Percentiles rank a stretch among this genome's conserved stretches.
Conservation (phyloP, 2,113 vertebrate species). For the Macrotus californicus region DNA sequence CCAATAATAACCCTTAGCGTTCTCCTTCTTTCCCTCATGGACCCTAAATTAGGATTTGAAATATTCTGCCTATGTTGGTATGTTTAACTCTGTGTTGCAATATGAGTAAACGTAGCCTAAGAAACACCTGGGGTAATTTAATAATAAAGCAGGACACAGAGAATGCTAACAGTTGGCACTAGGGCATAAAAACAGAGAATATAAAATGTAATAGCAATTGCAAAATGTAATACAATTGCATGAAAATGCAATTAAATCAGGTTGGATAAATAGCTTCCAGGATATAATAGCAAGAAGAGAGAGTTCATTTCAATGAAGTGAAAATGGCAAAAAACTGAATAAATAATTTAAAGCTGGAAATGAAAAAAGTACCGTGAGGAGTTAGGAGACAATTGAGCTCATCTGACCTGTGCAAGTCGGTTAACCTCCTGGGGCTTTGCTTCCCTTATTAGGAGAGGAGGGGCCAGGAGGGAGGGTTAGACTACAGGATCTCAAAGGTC, state of each 20-base stretch:
- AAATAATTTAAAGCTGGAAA: conserved; percentile 74
- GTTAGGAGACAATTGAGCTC: conserved; percentile 70
- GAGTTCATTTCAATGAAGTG: conserved; percentile 74
- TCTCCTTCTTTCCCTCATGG: neutral
- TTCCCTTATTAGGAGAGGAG: conserved; percentile 55
- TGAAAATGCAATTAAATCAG: conserved; percentile 74
- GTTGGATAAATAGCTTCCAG: conserved; percentile 74
- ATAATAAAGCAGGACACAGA: conserved; percentile 64
- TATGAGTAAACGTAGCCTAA: conserved; percentile 48
- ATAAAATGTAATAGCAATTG: conserved; percentile 71
- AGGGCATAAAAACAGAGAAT: conserved; percentile 68
- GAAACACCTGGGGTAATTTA: conserved; percentile 62
- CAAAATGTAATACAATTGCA: conserved; percentile 69
- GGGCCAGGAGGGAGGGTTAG: neutral
- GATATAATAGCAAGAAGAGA: conserved; percentile 67
- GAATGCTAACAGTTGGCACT: conserved; percentile 60
- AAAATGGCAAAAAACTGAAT: conserved; percentile 67
- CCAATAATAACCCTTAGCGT: neutral
- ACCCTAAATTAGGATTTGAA: conserved; percentile 11
- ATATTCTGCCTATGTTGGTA: conserved; percentile 41
- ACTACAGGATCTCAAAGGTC: conserved; percentile 55
- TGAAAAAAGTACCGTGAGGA: conserved; percentile 66
- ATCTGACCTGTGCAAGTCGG: conserved; percentile 58
- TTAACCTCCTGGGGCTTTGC: conserved; percentile 62
- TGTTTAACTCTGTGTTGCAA: conserved; percentile 52